Percentiles rank a stretch among this genome's conserved stretches.
Conservation (phyloP, 2,888 invertebrate genomes). For the Heliconius cydno region DNA sequence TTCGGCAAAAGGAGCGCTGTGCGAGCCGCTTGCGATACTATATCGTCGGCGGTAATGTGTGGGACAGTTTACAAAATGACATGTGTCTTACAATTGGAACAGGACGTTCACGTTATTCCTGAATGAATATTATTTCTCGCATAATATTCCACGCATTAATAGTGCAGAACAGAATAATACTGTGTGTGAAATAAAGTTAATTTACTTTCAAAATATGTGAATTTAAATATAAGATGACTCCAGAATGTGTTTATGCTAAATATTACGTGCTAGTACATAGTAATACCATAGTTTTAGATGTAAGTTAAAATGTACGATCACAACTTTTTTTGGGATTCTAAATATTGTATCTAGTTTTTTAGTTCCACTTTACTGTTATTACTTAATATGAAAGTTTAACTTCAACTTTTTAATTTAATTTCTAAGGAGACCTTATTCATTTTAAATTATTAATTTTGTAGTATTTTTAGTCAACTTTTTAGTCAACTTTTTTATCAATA, state of each 20-base stretch:
- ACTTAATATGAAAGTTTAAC: background rate
- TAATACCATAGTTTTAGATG: background rate
- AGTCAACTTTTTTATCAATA: background rate
- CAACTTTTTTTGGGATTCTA: background rate
- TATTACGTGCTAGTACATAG: background rate
- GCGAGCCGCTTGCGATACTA: background rate
- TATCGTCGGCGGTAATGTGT: background rate
- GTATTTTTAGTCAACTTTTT: background rate
- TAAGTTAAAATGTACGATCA: background rate
- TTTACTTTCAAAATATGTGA: too few relatives aligned
- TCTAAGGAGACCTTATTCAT: background rate
- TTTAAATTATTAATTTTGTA: background rate
- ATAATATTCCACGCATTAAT: background rate
- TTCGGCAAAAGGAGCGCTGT: background rate
- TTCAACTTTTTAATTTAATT: background rate
- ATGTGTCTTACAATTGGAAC: slow-evolving; percentile 2
- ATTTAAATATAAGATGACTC: too few relatives aligned
- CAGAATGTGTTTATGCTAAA: background rate
- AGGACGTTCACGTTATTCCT: background rate
- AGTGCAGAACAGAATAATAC: background rate
- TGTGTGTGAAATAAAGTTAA: slow-evolving; percentile 13
- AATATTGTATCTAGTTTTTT: background rate
- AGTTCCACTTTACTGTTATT: background rate
- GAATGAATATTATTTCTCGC: background rate
- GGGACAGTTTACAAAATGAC: background rate